phyloP scores from a whole-genome alignment of 1,140 invertebrate species.

The Bombus balteatus region DNA sequence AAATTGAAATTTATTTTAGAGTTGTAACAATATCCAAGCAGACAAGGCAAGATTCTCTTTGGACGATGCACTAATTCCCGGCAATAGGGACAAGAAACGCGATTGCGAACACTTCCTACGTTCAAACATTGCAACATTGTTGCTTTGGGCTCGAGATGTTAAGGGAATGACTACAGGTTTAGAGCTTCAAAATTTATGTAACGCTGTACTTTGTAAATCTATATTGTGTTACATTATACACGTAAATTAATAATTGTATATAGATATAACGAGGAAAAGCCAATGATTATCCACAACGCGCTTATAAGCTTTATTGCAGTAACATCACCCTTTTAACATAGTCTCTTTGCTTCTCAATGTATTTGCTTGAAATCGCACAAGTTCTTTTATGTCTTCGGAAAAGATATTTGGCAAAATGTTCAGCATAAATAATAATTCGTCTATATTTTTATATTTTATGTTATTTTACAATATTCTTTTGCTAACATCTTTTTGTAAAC shows the following conservation, averaged over 20 bases:
- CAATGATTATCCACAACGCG: too few species aligned
- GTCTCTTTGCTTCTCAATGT: too few species aligned
- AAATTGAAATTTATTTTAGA: constrained; percentile 51
- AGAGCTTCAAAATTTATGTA: not conserved
- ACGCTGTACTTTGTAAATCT: not conserved
- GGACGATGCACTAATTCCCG: constrained; percentile 15
- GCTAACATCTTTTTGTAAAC: not conserved
- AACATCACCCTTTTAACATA: too few species aligned
- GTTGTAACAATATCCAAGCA: constrained; percentile 36
- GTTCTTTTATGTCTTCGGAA: too few species aligned
- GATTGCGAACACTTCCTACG: constrained; percentile 61
- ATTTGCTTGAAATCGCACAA: too few species aligned
- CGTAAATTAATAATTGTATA: too few species aligned
- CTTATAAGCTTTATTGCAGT: too few species aligned
- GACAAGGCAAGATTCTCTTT: not conserved
- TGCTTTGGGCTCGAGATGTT: constrained; percentile 63
- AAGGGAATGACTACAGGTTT: constrained; percentile 69
- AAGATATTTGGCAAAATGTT: too few species aligned
- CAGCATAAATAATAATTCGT: too few species aligned
- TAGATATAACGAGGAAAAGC: too few species aligned
- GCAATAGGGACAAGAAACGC: constrained; percentile 39
- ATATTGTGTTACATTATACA: not conserved
- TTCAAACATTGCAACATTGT: constrained; percentile 49
- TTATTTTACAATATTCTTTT: too few species aligned
- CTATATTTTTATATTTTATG: too few species aligned